phyloP scores from a whole-genome alignment of 1,140 invertebrate species.

The Lethrus apterus region DNA sequence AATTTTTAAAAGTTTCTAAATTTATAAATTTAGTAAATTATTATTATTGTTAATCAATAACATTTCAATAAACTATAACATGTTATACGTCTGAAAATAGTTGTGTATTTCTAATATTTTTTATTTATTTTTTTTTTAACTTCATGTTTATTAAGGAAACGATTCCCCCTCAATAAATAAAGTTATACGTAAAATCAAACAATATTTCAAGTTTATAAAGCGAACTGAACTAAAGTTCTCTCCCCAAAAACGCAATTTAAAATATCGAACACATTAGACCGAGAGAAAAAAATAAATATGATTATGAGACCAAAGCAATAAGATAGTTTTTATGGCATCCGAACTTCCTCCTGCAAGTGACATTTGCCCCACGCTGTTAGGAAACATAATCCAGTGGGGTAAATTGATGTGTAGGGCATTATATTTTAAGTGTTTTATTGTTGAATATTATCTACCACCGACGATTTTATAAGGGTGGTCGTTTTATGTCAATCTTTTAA shows the following conservation, averaged over 20 bases:
- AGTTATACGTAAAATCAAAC: constrained; percentile 7
- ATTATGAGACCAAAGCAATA: neutral
- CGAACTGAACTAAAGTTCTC: neutral
- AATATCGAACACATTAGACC: constrained; percentile 7
- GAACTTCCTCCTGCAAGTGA: constrained; percentile 16
- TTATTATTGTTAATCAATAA: no score
- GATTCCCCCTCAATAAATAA: constrained; percentile 8
- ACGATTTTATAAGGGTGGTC: no score
- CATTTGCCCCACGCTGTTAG: constrained; percentile 20
- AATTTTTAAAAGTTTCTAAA: no score
- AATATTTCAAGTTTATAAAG: constrained; percentile 10
- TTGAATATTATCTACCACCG: no score
- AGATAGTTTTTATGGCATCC: constrained; percentile 2
- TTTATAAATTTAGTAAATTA: no score
- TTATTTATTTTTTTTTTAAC: no score
- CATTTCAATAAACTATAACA: no score
- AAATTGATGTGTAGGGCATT: constrained; percentile 21
- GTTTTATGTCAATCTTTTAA: no score
- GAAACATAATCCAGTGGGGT: constrained; percentile 18
- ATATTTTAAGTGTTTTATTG: no score
- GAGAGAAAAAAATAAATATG: neutral
- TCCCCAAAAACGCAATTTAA: constrained; percentile 5
- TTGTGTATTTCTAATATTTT: no score
- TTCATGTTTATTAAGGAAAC: no score
- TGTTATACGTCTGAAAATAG: no score